Evolutionary conservation across 2,888 invertebrate species (phyloP).

Genomic region (Rotaria magnacalcarata): DNA sequence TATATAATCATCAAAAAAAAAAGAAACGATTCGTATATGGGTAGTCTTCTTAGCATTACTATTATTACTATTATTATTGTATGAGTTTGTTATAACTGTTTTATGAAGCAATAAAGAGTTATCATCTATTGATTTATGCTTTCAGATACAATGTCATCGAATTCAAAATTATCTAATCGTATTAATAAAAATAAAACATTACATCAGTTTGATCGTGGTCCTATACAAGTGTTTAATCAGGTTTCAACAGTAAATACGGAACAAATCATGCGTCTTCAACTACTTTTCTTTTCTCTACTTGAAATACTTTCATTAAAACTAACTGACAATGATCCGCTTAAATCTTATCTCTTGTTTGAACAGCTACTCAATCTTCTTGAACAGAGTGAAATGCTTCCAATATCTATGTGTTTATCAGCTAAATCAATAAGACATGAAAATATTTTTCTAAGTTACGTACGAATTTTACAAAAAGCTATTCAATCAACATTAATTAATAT

Average conservation of each 20-base stretch:
- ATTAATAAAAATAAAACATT: background rate
- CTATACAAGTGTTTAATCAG: background rate
- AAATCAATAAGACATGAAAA: background rate
- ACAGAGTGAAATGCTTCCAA: background rate
- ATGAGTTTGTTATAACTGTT: background rate
- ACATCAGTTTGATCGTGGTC: background rate
- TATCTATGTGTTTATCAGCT: background rate
- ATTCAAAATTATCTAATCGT: background rate
- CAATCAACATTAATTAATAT: background rate
- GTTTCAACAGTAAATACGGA: background rate
- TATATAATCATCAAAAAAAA: background rate
- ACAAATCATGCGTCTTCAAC: background rate
- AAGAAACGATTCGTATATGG: background rate
- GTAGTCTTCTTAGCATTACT: background rate
- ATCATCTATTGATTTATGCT: background rate
- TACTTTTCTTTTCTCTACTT: background rate
- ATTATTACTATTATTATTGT: background rate
- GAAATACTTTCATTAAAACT: background rate
- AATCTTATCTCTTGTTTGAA: background rate
- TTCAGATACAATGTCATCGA: background rate
- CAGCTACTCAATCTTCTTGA: background rate
- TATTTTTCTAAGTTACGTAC: background rate
- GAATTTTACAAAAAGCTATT: background rate
- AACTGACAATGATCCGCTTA: background rate
- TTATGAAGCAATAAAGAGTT: background rate